phyloP scores from a whole-genome alignment of 92 coral and sea anemone species.

The Bergia puertoricense region DNA sequence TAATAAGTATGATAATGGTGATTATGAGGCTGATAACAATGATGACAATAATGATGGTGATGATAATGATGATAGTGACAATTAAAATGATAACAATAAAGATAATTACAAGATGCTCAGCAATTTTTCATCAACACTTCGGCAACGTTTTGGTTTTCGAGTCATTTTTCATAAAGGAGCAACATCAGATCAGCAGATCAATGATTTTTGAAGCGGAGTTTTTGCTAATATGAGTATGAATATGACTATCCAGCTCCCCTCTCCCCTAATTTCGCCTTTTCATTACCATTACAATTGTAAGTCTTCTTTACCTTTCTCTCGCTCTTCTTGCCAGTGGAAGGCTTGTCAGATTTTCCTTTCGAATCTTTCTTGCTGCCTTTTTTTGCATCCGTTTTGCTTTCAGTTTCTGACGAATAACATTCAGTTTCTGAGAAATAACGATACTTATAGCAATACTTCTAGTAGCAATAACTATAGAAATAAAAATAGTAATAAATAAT shows the following conservation, averaged over 20 bases:
- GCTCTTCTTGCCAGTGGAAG: constrained; percentile 89
- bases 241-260: too few species aligned
- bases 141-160: too few species aligned
- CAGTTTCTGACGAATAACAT: constrained; percentile 57
- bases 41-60: background rate
- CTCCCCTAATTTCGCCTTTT: too few species aligned
- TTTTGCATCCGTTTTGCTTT: constrained; percentile 65
- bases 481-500: background rate
- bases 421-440: background rate
- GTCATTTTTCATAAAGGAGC: too few species aligned
- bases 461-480: background rate
- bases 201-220: too few species aligned
- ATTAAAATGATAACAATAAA: too few species aligned
- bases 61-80: background rate
- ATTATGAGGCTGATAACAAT: background rate
- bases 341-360: constrained; percentile 81
- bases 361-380: constrained; percentile 78
- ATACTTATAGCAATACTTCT: background rate
- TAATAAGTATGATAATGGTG: background rate
- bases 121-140: too few species aligned
- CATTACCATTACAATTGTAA: background rate
- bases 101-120: too few species aligned
- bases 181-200: too few species aligned
- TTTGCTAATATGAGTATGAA: too few species aligned
- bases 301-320: constrained; percentile 80